phyloP scores from a whole-genome alignment of 2,797 vertebrate genomes.

The Characodon lateralis region DNA sequence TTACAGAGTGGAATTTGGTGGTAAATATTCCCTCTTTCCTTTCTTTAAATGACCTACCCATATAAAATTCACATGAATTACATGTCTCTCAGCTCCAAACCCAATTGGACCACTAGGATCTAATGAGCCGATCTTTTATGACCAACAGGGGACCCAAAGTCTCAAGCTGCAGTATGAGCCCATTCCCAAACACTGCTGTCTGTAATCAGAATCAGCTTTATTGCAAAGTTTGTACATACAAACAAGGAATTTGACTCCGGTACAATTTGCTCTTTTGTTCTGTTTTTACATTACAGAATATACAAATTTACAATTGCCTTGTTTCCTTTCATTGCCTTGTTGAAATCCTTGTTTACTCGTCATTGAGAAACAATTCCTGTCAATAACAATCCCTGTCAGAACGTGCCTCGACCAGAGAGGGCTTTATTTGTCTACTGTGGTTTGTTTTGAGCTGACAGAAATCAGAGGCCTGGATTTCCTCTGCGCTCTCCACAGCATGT shows the following conservation, averaged over 20 bases:
- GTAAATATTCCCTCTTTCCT: background rate
- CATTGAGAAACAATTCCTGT: slow-evolving; percentile 30
- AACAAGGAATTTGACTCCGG: no score
- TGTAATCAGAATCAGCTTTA: no score
- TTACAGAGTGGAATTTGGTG: background rate
- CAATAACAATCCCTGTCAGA: slow-evolving; percentile 25
- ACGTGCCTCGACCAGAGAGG: slow-evolving; percentile 12
- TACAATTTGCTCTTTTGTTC: no score
- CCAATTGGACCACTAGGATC: slow-evolving; percentile 9
- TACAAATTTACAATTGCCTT: no score
- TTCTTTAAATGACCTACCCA: background rate
- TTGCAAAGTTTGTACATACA: no score
- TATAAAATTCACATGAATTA: background rate
- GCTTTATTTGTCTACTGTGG: slow-evolving; percentile 17
- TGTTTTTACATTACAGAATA: no score
- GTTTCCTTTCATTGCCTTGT: no score
- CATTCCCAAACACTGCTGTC: slow-evolving; percentile 12
- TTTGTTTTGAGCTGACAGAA: slow-evolving; percentile 45
- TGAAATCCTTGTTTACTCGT: slow-evolving; percentile 12
- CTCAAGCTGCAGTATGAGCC: background rate
- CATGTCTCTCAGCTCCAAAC: background rate
- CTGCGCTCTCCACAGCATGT: slow-evolving; percentile 37
- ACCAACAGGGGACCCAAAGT: slow-evolving; percentile 3
- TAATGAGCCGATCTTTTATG: background rate
- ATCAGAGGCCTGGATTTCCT: slow-evolving; percentile 59